Evolutionary conservation across 2,797 vertebrate genomes (phyloP), one percentile per base, ranked within the genome.

Genomic region (Hippoglossus hippoglossus): DNA sequence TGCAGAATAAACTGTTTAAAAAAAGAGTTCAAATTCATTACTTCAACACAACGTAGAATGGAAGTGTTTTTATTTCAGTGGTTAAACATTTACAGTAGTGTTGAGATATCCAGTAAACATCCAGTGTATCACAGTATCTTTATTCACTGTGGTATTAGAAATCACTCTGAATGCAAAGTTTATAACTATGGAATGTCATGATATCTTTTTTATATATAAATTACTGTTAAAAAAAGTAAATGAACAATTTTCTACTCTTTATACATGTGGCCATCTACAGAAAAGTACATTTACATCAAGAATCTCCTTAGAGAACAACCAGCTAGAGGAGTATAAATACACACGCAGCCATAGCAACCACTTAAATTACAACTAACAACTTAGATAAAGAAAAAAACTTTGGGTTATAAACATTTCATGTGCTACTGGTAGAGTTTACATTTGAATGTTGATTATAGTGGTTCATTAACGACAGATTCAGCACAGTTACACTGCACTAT

Each of bases 251-350:
- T 80, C 87, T 88, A 83, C 47, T 84, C 75, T 92, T 92, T 90
- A 81, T 83, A 93, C 90, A 92, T 36, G 65, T 80, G 73, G 61
- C 74, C 79, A 82, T 89, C 87, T 91, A 91, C 84, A 86, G 65
- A 71, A 65, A 85, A 81, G 73, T 57, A 85, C 71, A 92, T 89
- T 84, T 90, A 92, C 90, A 91, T 74, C 39, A 80, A 58, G 70
- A 77, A 68, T 89, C 89, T 91, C 90, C 90, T 90, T 87, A 87
- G 83, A 92, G 83, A 90, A 77, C 67, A 68, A 81, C 81, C 89
- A 92, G 84, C 90, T 89, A 89, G 81, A 87, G 87, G 87, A 91
- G 88, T 79, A 91, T 89, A 93, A 92, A 92, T 91, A 92, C 75
- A 88, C 46, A 68, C 34, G 82, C 75, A 86, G 83, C 79, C 79